phyloP scores from a whole-genome alignment of 2,797 vertebrate genomes.

The Platyrinchus mystaceus region DNA sequence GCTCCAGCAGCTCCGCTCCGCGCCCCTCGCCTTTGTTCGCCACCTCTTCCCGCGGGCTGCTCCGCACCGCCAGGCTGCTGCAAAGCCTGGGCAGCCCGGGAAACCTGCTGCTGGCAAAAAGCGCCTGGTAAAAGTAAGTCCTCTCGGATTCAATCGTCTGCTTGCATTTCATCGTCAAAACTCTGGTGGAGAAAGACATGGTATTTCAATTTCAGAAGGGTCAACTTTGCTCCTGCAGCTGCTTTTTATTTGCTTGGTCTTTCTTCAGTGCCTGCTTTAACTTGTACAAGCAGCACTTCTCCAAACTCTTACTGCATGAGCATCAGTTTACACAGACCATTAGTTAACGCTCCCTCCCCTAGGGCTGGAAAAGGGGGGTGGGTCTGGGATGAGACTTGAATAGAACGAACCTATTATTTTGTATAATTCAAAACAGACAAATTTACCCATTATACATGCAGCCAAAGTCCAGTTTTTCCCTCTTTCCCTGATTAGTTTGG shows the following conservation, averaged over 20 bases:
- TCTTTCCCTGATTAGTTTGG: not conserved
- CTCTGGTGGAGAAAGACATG: slow-evolving; percentile 77
- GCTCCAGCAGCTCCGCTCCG: not conserved
- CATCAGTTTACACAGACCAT: slow-evolving; percentile 75
- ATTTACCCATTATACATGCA: not conserved
- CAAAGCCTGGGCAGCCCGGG: slow-evolving; percentile 60
- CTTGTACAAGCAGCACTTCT: slow-evolving; percentile 46
- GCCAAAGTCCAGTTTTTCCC: not conserved
- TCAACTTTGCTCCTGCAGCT: slow-evolving; percentile 3
- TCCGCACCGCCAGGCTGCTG: slow-evolving; percentile 57
- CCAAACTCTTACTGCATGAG: slow-evolving; percentile 51
- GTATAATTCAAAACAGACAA: slow-evolving; percentile 60
- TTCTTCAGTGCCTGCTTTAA: slow-evolving; percentile 30
- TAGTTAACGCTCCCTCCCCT: slow-evolving; percentile 72
- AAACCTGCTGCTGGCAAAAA: slow-evolving; percentile 23
- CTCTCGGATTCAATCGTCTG: slow-evolving; percentile 15
- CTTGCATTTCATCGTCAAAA: slow-evolving; percentile 49
- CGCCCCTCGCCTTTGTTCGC: slow-evolving; percentile 45
- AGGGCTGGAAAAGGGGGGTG: slow-evolving; percentile 63
- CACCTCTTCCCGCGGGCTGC: not conserved
- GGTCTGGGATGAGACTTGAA: slow-evolving; percentile 62
- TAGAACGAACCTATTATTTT: slow-evolving; percentile 50
- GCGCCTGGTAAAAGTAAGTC: not conserved
- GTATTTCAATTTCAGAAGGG: not conserved
- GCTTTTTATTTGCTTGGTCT: slow-evolving; percentile 7